phyloP scores from a whole-genome alignment of 1,140 invertebrate species.

The Papilio aristodemus region DNA sequence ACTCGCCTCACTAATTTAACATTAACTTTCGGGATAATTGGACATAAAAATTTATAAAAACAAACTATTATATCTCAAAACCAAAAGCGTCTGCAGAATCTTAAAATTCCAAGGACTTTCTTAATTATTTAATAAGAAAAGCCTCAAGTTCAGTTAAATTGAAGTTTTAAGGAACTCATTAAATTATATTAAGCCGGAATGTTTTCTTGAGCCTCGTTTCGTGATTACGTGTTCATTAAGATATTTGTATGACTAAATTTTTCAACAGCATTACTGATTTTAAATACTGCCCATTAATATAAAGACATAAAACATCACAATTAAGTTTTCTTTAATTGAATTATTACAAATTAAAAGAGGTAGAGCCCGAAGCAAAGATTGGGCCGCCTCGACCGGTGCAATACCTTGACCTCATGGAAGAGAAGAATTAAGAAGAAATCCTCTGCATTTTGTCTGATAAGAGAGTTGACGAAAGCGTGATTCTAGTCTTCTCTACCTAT shows the following conservation, averaged over 20 bases:
- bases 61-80: neutral
- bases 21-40: neutral
- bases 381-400: too few relatives aligned
- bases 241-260: neutral
- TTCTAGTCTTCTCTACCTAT: too few relatives aligned
- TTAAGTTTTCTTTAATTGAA: too few relatives aligned
- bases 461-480: too few relatives aligned
- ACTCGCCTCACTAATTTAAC: neutral
- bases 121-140: neutral
- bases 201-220: neutral
- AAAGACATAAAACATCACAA: too few relatives aligned
- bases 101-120: neutral
- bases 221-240: neutral
- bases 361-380: too few relatives aligned
- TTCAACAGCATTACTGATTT: neutral
- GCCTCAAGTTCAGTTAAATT: slow-evolving; percentile 5
- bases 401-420: too few relatives aligned
- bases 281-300: too few relatives aligned
- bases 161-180: slow-evolving; percentile 4
- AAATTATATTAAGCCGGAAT: neutral
- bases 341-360: too few relatives aligned
- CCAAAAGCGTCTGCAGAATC: neutral
- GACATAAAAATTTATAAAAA: neutral
- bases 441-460: too few relatives aligned
- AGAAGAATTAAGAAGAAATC: too few relatives aligned